These are phyloP conservation scores for Drosophila eugracilis DNA, from an alignment of 1,140 invertebrate genomes.

Conservation along the genomic window DNA sequence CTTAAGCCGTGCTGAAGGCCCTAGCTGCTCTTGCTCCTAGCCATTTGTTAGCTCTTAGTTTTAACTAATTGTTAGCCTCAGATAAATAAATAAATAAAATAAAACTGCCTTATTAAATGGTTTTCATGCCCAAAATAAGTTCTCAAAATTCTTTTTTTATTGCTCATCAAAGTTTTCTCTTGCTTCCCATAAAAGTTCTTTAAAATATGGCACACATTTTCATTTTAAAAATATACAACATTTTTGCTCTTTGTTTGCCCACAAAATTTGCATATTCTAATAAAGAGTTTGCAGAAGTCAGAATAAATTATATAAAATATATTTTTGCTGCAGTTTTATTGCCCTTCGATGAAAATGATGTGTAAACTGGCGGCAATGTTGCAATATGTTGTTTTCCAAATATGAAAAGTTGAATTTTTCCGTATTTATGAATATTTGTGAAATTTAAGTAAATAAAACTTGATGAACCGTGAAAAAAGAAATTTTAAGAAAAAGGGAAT, in stretches of 20 bases:
- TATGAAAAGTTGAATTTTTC: conserved; percentile 5
- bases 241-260: neutral
- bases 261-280: neutral
- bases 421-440: neutral
- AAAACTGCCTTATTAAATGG: neutral
- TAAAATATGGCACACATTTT: neutral
- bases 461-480: conserved; percentile 4
- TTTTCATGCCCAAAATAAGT: neutral
- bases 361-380: neutral
- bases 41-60: no score
- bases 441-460: neutral
- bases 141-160: neutral
- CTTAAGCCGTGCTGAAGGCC: no score
- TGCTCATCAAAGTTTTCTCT: no score
- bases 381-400: neutral
- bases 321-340: conserved; percentile 5
- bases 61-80: no score
- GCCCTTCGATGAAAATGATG: neutral
- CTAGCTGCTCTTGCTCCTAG: no score
- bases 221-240: neutral
- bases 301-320: conserved; percentile 14
- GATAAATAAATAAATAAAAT: no score
- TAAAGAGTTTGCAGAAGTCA: neutral
- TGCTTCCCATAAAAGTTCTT: neutral
- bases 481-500: neutral